These are phyloP conservation scores for Stigmatopora nigra DNA, from an alignment of 2,113 vertebrate species.

Conservation along the genomic window DNA sequence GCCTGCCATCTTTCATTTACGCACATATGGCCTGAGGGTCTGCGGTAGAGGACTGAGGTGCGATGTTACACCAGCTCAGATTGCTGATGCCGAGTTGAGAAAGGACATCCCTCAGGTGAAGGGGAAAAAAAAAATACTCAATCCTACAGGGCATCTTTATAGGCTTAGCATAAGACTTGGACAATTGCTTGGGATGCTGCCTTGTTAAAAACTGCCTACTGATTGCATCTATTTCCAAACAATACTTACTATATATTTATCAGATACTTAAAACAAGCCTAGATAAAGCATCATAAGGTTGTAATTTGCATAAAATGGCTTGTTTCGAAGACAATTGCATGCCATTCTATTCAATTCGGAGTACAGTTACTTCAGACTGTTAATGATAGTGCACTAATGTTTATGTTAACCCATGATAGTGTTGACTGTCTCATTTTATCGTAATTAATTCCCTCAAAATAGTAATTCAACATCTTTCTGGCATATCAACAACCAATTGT, in stretches of 20 bases:
- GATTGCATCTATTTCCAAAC: conserved; percentile 26
- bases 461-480: too few species aligned
- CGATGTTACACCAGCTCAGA: conserved; percentile 52
- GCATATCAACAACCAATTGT: too few species aligned
- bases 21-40: conserved; percentile 38
- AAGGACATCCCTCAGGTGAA: conserved; percentile 48
- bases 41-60: conserved; percentile 44
- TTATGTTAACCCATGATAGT: not conserved
- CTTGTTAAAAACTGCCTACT: conserved; percentile 23
- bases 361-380: not conserved
- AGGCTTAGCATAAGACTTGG: conserved; percentile 44
- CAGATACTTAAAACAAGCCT: not conserved
- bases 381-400: not conserved
- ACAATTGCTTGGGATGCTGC: conserved; percentile 43
- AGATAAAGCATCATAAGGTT: not conserved
- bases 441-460: too few species aligned
- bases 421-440: not conserved
- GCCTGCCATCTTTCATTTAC: conserved; percentile 30
- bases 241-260: conserved; percentile 5
- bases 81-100: conserved; percentile 43
- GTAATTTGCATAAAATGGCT: too few species aligned
- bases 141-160: conserved; percentile 44
- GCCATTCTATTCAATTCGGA: not conserved
- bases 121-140: conserved; percentile 28
- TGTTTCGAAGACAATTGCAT: not conserved